Conservation (phyloP, 1,140 invertebrate genomes). For the Pseudomyrmex dendroicus region DNA sequence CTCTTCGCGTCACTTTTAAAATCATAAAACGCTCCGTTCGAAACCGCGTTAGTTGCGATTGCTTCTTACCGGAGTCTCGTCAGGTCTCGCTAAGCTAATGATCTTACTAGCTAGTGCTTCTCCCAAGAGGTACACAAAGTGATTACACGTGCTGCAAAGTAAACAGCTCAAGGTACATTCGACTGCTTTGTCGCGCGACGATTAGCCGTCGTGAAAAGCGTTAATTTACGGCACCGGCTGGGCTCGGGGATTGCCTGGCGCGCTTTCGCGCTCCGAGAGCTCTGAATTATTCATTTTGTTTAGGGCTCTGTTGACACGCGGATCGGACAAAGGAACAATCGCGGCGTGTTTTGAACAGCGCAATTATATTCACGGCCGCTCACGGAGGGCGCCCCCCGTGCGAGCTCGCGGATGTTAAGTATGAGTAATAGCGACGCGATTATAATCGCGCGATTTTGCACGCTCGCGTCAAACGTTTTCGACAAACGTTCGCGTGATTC, state of each 20-base stretch:
- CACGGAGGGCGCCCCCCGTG: no score
- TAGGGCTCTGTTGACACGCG: slow-evolving; percentile 49
- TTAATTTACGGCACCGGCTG: slow-evolving; percentile 41
- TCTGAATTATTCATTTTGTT: slow-evolving; percentile 60
- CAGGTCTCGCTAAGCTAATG: not conserved
- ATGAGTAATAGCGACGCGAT: slow-evolving; percentile 26
- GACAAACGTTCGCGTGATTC: slow-evolving; percentile 9
- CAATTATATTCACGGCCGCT: slow-evolving; percentile 42
- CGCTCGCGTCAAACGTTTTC: slow-evolving; percentile 13
- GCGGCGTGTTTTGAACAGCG: slow-evolving; percentile 40
- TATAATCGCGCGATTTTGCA: slow-evolving; percentile 40
- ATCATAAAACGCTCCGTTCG: no score
- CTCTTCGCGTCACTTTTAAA: no score
- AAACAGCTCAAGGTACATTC: slow-evolving; percentile 30
- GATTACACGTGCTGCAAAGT: slow-evolving; percentile 5
- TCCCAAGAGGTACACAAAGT: not conserved
- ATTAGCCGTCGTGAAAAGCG: slow-evolving; percentile 44
- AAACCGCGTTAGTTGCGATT: not conserved
- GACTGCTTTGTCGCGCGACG: slow-evolving; percentile 39
- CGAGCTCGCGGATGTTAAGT: slow-evolving; percentile 15
- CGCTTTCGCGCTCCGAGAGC: slow-evolving; percentile 29
- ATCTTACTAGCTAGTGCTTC: not conserved
- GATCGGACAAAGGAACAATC: slow-evolving; percentile 54
- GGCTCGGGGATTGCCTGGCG: not conserved
- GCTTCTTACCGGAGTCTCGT: not conserved